A percentile compares a stretch with the other conserved stretches of the same genome.
Evolutionary conservation across 2,797 vertebrate species (phyloP).

Genomic region (Allobates femoralis): DNA sequence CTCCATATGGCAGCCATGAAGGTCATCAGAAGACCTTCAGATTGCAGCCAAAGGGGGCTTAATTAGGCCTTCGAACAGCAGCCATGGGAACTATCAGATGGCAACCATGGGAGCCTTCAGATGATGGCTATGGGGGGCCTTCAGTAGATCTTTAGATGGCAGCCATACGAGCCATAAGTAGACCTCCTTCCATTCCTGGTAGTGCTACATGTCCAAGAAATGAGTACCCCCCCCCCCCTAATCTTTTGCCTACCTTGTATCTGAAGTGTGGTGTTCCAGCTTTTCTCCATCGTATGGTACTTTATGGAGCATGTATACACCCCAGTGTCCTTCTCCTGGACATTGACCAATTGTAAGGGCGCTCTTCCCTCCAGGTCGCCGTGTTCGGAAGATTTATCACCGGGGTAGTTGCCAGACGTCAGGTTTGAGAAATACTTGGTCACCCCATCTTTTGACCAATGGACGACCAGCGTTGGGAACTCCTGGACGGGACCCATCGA

Average conservation of each 20-base stretch:
- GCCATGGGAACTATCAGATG: too few species aligned
- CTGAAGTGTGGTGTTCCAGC: neutral
- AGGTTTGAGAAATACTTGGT: neutral
- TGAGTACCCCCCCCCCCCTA: too few species aligned
- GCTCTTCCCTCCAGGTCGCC: neutral
- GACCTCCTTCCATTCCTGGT: neutral
- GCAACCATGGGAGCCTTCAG: too few species aligned
- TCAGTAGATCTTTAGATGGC: too few species aligned
- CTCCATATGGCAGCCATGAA: too few species aligned
- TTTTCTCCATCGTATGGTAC: neutral
- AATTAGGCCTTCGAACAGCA: too few species aligned
- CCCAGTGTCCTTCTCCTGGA: constrained; percentile 11
- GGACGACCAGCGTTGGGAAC: neutral
- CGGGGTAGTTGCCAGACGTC: neutral
- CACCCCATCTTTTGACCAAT: constrained; percentile 30
- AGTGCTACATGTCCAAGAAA: neutral
- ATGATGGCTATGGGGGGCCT: too few species aligned
- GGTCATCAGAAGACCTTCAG: too few species aligned
- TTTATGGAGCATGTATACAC: constrained; percentile 17
- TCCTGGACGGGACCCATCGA: neutral
- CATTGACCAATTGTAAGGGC: neutral
- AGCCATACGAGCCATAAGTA: too few species aligned
- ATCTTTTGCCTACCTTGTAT: neutral
- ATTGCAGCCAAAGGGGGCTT: too few species aligned
- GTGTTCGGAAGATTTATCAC: neutral